Evolutionary conservation across 2,797 vertebrate genomes (phyloP).

Genomic region (Poecilia wingei): DNA sequence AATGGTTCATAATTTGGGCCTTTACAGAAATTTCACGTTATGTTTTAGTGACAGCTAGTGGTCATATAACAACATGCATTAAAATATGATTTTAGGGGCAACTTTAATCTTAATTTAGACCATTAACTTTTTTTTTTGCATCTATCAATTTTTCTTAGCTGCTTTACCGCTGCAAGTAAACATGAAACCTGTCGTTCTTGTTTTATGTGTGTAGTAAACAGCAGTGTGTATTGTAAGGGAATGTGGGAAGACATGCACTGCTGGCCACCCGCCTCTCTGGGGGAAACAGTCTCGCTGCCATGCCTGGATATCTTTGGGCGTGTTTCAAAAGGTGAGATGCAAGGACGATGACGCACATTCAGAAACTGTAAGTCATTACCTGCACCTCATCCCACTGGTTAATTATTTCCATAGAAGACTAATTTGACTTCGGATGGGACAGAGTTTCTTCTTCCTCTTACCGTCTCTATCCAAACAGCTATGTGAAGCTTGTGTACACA

Average conservation of each 20-base stretch:
- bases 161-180: background rate
- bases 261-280: constrained; percentile 81
- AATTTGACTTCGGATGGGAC: constrained; percentile 37
- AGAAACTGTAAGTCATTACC: constrained; percentile 16
- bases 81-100: background rate
- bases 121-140: background rate
- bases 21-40: background rate
- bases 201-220: constrained; percentile 34
- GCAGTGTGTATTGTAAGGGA: constrained; percentile 73
- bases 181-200: background rate
- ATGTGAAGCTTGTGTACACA: constrained; percentile 37
- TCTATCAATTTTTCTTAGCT: background rate
- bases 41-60: constrained; percentile 56
- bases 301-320: constrained; percentile 82
- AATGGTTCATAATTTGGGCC: background rate
- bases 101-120: background rate
- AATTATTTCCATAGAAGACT: constrained; percentile 48
- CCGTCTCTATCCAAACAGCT: constrained; percentile 34
- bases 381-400: constrained; percentile 24
- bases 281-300: constrained; percentile 80
- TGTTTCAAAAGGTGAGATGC: constrained; percentile 80
- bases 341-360: background rate
- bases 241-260: constrained; percentile 89
- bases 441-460: constrained; percentile 16
- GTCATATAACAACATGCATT: background rate